Percentiles rank a stretch among this genome's conserved stretches.
phyloP scores from a whole-genome alignment of 1,140 invertebrate genomes.

The Cecropterus lyciades region DNA sequence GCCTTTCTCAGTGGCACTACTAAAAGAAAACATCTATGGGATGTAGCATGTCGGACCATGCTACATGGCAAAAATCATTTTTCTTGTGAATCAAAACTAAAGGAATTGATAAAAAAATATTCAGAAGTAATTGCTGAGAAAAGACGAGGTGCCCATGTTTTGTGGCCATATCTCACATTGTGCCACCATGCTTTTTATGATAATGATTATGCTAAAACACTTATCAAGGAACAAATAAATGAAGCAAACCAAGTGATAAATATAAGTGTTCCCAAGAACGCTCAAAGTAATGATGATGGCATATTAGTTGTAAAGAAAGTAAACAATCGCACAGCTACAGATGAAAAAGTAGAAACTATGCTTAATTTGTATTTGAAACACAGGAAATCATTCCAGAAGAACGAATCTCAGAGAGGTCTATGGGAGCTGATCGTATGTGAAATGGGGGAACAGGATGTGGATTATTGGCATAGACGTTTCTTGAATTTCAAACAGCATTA shows the following conservation, averaged over 20 bases:
- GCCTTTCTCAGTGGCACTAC: constrained; percentile 58
- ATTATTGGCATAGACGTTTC: constrained; percentile 76
- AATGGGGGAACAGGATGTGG: constrained; percentile 61
- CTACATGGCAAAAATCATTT: constrained; percentile 55
- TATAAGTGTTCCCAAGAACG: constrained; percentile 39
- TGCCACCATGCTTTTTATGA: constrained; percentile 69
- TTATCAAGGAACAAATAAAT: constrained; percentile 37
- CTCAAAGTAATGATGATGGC: constrained; percentile 43
- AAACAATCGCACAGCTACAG: constrained; percentile 21
- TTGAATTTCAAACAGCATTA: constrained; percentile 77
- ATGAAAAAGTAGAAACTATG: constrained; percentile 66
- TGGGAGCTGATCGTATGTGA: constrained; percentile 71
- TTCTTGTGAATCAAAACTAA: constrained; percentile 63
- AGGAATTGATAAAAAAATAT: constrained; percentile 60
- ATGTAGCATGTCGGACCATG: constrained; percentile 71
- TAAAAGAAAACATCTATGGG: constrained; percentile 68
- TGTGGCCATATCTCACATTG: constrained; percentile 57
- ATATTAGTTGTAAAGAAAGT: constrained; percentile 44
- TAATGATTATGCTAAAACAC: constrained; percentile 46
- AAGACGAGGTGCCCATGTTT: constrained; percentile 45
- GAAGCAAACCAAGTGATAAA: constrained; percentile 21
- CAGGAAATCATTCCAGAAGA: constrained; percentile 57
- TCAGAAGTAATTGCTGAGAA: constrained; percentile 47
- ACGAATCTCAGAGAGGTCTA: constrained; percentile 53
- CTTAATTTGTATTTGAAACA: constrained; percentile 67